Conservation (phyloP, 2,888 invertebrate species). For the Tortricodes alternella region DNA sequence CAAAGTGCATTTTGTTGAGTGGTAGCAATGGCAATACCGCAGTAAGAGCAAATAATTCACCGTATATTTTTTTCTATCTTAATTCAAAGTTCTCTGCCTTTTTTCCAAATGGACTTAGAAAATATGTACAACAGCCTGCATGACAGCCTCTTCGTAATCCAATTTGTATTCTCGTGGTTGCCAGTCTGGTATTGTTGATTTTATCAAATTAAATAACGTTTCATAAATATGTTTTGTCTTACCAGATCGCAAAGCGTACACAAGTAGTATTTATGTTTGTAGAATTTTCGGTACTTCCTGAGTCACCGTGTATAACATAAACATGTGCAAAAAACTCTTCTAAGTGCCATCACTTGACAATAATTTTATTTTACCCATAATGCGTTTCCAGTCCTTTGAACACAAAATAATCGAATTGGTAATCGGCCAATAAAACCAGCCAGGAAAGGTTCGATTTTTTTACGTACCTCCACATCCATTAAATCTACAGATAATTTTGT, state of each 20-base stretch:
- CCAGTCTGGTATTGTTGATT: conserved; percentile 1
- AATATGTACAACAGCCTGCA: neutral
- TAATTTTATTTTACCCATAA: neutral
- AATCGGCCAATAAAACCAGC: neutral
- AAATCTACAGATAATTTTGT: neutral
- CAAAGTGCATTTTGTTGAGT: neutral
- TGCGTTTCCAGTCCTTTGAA: neutral
- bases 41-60: conserved; percentile 2
- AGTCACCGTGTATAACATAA: neutral
- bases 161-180: neutral
- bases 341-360: neutral
- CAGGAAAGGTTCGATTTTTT: neutral
- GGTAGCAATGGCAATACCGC: neutral
- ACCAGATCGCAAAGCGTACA: neutral
- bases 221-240: neutral
- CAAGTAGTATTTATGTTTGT: neutral
- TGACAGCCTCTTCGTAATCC: neutral
- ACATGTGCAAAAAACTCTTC: neutral
- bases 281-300: neutral
- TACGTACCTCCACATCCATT: neutral
- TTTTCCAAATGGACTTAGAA: neutral
- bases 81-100: neutral
- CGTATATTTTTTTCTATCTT: neutral
- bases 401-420: neutral
- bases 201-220: neutral